Evolutionary conservation across 2,113 vertebrate species (phyloP), one percentile per base, ranked within the genome.

Genomic region (Myodes glareolus): DNA sequence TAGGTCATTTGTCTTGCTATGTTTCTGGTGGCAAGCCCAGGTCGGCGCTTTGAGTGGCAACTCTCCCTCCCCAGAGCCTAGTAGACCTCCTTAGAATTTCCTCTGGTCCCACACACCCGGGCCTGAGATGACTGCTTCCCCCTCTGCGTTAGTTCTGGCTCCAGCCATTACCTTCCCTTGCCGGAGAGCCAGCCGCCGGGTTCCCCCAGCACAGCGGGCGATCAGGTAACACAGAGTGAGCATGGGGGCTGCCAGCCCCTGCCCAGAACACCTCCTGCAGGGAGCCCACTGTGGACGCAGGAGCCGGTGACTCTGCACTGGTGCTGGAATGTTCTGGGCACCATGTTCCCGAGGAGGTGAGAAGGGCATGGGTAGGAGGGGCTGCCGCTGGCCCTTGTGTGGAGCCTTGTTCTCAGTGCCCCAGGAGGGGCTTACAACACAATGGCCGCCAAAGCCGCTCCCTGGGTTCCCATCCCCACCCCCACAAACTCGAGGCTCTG

Each of bases 161-260:
- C 63, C 16, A 63, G 63, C 55, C 45, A 0, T 97, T 98, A 98
- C 98, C 98, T 98, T 97, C 70, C 50, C 7, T n/a, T 0, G 88
- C 80, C 93, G 0, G 1, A 82, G 88, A 90, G 96, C 93, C 93
- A 23, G 61, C 93, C 8, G 55, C 55, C 1, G 55, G 55, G 55
- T n/a, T n/a, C 96, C 0, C 12, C 97, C 90, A 31, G 98, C 97
- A 0, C 96, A 98, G 90, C 90, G 94, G 58, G 98, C 88, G 0
- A 98, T 91, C 97, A 99, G 96, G 95, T 97, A 99, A 94, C 98
- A 9, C 45, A 98, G 91, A 1, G 98, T 98, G 91, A 99, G 93
- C 98, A 98, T 99, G 27, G 63, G 63, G 68, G 73, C 61, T 11
- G 12, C 90, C 92, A 23, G 87, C 42, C 94, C 73, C 85, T 13